A percentile compares a stretch with the other conserved stretches of the same genome.
phyloP scores from a whole-genome alignment of 2,888 invertebrate species.

The Loripinus fragilis region DNA sequence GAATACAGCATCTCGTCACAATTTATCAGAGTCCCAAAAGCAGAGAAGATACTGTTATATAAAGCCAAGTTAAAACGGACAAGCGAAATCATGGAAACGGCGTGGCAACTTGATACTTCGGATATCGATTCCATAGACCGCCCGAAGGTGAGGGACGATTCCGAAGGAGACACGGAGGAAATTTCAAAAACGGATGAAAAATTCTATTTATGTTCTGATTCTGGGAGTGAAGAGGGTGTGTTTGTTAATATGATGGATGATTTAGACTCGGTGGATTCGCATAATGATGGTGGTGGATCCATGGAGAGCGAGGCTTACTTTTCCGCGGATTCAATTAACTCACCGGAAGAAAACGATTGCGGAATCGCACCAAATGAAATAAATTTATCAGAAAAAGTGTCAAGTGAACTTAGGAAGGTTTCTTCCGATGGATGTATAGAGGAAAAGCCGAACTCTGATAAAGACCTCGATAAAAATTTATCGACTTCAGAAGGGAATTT shows the following conservation, averaged over 20 bases:
- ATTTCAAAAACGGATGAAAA: neutral
- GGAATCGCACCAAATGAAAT: constrained; percentile 45
- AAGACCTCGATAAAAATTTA: neutral
- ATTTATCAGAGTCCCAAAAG: constrained; percentile 66
- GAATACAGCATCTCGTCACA: constrained; percentile 70
- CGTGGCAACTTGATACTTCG: neutral
- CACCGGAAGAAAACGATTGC: constrained; percentile 64
- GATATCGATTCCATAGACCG: neutral
- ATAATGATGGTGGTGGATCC: constrained; percentile 45
- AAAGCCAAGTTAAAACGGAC: constrained; percentile 6
- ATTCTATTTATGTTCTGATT: constrained; percentile 24
- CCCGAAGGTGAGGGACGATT: constrained; percentile 14
- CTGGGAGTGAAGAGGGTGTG: constrained; percentile 70
- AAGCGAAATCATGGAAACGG: neutral
- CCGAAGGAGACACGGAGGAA: neutral
- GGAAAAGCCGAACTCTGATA: neutral
- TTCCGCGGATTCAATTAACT: constrained; percentile 62
- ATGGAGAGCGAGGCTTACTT: constrained; percentile 56
- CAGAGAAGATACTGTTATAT: constrained; percentile 25
- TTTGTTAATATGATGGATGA: constrained; percentile 77
- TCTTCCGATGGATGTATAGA: neutral
- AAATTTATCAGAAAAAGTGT: constrained; percentile 35
- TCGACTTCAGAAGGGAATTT: constrained; percentile 1
- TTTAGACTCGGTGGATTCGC: constrained; percentile 56
- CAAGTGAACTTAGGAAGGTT: constrained; percentile 38